A percentile compares a stretch with the other conserved stretches of the same genome.
phyloP scores from a whole-genome alignment of 2,888 invertebrate genomes.

The Oligia latruncula region DNA sequence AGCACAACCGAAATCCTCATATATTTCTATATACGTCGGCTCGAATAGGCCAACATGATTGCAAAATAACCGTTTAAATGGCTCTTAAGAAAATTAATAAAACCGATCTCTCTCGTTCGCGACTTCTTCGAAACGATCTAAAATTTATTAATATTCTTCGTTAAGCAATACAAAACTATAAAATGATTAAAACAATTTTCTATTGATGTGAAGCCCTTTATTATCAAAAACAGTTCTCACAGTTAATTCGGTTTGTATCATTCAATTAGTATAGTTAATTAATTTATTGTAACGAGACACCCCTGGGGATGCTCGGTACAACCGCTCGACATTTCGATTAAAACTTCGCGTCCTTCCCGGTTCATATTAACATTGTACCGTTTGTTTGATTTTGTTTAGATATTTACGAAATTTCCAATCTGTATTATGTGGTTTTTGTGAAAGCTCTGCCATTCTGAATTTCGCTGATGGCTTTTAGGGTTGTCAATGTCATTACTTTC shows the following conservation, averaged over 20 bases:
- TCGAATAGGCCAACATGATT: slow-evolving; percentile 25
- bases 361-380: slow-evolving; percentile 60
- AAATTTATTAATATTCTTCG: slow-evolving; percentile 16
- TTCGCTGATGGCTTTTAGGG: slow-evolving; percentile 32
- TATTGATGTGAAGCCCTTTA: slow-evolving; percentile 50
- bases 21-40: neutral
- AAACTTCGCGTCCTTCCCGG: slow-evolving; percentile 72
- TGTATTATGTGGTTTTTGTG: slow-evolving; percentile 53
- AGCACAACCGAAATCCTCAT: slow-evolving; percentile 1
- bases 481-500: slow-evolving; percentile 23
- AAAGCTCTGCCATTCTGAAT: slow-evolving; percentile 34
- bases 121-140: slow-evolving; percentile 10
- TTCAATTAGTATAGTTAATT: slow-evolving; percentile 80
- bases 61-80: slow-evolving; percentile 42
- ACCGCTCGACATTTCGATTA: slow-evolving; percentile 76
- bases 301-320: slow-evolving; percentile 68
- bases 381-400: slow-evolving; percentile 63
- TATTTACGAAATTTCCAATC: slow-evolving; percentile 61
- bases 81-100: slow-evolving; percentile 51
- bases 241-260: slow-evolving; percentile 76
- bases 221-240: slow-evolving; percentile 67
- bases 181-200: slow-evolving; percentile 27
- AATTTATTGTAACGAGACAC: slow-evolving; percentile 76
- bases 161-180: slow-evolving; percentile 33
- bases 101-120: slow-evolving; percentile 12